Percentiles rank a stretch among this genome's conserved stretches.
Evolutionary conservation across 2,113 vertebrate genomes (phyloP).

Genomic region (Salvator merianae): DNA sequence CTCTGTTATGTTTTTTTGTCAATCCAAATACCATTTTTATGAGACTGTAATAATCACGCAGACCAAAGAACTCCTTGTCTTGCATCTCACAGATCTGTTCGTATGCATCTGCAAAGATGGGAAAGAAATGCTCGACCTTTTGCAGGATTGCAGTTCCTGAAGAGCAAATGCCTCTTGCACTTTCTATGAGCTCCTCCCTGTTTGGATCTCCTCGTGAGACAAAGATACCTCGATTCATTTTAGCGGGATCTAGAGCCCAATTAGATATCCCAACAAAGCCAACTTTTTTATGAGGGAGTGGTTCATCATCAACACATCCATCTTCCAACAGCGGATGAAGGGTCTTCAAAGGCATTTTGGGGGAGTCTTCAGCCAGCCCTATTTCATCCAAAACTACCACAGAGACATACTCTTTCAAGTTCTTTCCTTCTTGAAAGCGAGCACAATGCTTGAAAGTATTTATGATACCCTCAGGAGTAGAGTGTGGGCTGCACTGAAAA

Average conservation of each 20-base stretch:
- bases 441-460: constrained; percentile 94
- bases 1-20: constrained; percentile 68
- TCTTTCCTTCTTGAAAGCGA: constrained; percentile 94
- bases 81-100: constrained; percentile 76
- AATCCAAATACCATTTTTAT: constrained; percentile 93
- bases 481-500: constrained; percentile 97
- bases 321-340: constrained; percentile 94
- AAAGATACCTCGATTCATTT: constrained; percentile 97
- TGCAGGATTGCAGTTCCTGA: constrained; percentile 81
- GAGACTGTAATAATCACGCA: constrained; percentile 96
- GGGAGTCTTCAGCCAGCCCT: constrained; percentile 94
- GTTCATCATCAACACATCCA: constrained; percentile 92
- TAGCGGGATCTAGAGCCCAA: constrained; percentile 97
- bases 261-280: constrained; percentile 97
- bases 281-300: constrained; percentile 90
- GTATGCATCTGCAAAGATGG: constrained; percentile 85
- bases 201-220: constrained; percentile 91
- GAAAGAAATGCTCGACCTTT: constrained; percentile 81
- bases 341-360: constrained; percentile 95
- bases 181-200: constrained; percentile 84
- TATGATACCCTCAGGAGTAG: constrained; percentile 95
- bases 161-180: constrained; percentile 89
- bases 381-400: constrained; percentile 98
- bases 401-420: constrained; percentile 88
- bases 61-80: constrained; percentile 91